A percentile compares a stretch with the other conserved stretches of the same genome.
Conservation (phyloP, 2,797 vertebrate genomes). For the Aulostomus chinensis region DNA sequence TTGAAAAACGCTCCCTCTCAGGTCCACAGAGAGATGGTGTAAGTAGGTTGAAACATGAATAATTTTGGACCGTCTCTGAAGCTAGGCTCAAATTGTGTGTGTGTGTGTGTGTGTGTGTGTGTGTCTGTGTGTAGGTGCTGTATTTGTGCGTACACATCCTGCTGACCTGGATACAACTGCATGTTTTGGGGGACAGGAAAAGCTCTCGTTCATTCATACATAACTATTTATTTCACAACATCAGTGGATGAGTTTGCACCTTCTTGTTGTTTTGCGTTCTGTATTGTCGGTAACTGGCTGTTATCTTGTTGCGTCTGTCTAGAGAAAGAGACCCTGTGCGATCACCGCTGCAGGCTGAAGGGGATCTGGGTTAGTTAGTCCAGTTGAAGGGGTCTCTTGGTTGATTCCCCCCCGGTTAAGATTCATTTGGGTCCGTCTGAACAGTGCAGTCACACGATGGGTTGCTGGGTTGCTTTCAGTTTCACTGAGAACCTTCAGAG, state of each 20-base stretch:
- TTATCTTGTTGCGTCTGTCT: not conserved
- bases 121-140: conserved; percentile 14
- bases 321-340: no score
- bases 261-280: not conserved
- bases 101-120: conserved; percentile 3
- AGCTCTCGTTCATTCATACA: conserved; percentile 35
- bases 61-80: conserved; percentile 60
- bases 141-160: conserved; percentile 20
- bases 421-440: no score
- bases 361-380: no score
- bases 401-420: no score
- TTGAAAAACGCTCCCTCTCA: conserved; percentile 54
- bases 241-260: conserved; percentile 35
- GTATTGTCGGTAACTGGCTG: not conserved
- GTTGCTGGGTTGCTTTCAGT: no score
- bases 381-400: no score
- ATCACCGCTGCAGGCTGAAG: no score
- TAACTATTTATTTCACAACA: conserved; percentile 15
- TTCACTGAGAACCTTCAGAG: no score
- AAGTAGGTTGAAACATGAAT: conserved; percentile 79
- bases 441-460: no score
- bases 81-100: conserved; percentile 41
- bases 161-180: conserved; percentile 63
- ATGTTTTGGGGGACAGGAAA: conserved; percentile 26
- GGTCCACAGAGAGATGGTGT: conserved; percentile 64